Evolutionary conservation across 2,113 vertebrate species (phyloP), one percentile per base, ranked within the genome.

Genomic region (Steatornis caripensis): DNA sequence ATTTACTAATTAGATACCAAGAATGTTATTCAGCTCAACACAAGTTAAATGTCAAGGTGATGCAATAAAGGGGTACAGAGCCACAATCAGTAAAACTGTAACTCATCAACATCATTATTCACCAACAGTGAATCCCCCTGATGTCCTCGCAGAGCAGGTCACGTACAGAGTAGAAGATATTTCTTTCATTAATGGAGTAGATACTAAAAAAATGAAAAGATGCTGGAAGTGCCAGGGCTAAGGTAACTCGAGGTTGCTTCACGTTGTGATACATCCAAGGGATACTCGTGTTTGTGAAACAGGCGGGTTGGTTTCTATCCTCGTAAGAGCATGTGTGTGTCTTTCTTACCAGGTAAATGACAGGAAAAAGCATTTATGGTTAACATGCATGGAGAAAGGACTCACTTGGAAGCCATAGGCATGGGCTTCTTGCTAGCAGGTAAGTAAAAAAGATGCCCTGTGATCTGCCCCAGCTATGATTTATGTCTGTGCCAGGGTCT

Each of bases 261-360:
- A 10, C 0, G 0, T 27, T 66, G 39, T 53, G 65, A 12, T 48
- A 60, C 43, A 36, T 26, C 34, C n/a, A 12, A 39, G 30, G 14
- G 49, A 26, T 29, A 15, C 4, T 23, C 0, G 0, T n/a, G 37
- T 23, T 41, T 57, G 37, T 49, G 41, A 88, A 92, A n/a, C 27
- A 53, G 13, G 11, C 30, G 29, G 6, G 6, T 10, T 65, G 7
- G 2, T 72, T 72, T 70, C 57, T n/a, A 10, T 27, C 32, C 48
- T 76, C 5, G 2, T 26, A 75, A 77, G 37, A 66, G 2, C 2
- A 19, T 7, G 18, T 32, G 7, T 8, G 1, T 32, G 5, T 37
- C 11, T 80, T 37, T 37, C 11, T 80, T 32, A 65, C 5, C 27
- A 36, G 53, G n/a, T 8, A 48, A 69, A 20, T 12, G 6, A 1